These are phyloP conservation scores for Pheosia tremula DNA, from an alignment of 2,888 invertebrate species.

Conservation along the genomic window DNA sequence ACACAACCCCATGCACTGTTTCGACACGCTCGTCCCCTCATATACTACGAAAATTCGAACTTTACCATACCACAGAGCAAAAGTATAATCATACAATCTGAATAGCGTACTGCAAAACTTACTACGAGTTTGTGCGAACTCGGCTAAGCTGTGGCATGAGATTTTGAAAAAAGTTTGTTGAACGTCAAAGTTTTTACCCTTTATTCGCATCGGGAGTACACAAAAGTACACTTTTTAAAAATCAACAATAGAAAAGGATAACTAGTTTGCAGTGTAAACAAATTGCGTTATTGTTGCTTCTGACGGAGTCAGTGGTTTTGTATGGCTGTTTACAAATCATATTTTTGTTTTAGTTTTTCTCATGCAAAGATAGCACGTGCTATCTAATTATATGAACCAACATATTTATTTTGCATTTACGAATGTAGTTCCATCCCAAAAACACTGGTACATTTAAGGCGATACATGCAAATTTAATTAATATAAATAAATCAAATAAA, in stretches of 20 bases:
- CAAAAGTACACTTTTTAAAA: conserved; percentile 68
- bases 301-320: conserved; percentile 46
- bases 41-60: conserved; percentile 27
- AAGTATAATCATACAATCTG: conserved; percentile 11
- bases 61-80: conserved; percentile 32
- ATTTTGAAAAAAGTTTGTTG: conserved; percentile 13
- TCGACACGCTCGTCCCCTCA: conserved; percentile 72
- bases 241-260: conserved; percentile 71
- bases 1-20: conserved; percentile 63
- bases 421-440: too few relatives aligned
- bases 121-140: not conserved
- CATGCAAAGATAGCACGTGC: not conserved
- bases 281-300: conserved; percentile 70
- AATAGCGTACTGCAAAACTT: conserved; percentile 21
- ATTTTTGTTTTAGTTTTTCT: not conserved
- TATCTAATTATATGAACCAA: too few relatives aligned
- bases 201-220: conserved; percentile 50
- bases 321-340: conserved; percentile 14
- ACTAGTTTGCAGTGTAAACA: conserved; percentile 80
- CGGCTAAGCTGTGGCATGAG: conserved; percentile 39
- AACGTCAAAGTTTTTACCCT: conserved; percentile 47
- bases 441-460: too few relatives aligned
- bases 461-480: too few relatives aligned
- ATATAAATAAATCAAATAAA: not conserved
- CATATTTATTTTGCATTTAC: too few relatives aligned